Percentiles rank a stretch among this genome's conserved stretches.
phyloP scores from a whole-genome alignment of 2,888 invertebrate genomes.

The Cataglyphis livida region DNA sequence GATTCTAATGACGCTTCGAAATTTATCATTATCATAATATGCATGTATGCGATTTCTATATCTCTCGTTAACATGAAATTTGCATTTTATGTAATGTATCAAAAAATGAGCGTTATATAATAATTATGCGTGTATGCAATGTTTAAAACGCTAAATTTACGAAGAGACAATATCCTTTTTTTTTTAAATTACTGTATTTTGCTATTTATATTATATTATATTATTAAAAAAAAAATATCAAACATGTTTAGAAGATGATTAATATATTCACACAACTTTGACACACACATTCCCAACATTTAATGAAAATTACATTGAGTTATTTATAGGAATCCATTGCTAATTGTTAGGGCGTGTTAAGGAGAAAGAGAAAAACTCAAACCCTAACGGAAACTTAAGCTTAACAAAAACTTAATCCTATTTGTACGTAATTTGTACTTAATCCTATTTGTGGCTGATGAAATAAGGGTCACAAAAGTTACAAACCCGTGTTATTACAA shows the following conservation, averaged over 20 bases:
- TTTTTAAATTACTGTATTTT: not conserved
- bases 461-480: not conserved
- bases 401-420: not conserved
- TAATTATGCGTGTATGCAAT: not conserved
- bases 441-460: not conserved
- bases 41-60: not conserved
- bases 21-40: constrained; percentile 4
- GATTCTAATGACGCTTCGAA: not conserved
- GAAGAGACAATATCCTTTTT: not conserved
- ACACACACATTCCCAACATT: not conserved
- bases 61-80: not conserved
- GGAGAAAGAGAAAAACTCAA: not conserved
- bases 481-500: not conserved
- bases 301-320: not conserved
- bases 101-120: constrained; percentile 2
- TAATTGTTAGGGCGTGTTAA: not conserved
- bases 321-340: not conserved
- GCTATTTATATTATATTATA: not conserved
- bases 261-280: not conserved
- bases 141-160: not conserved
- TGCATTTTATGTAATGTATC: constrained; percentile 4
- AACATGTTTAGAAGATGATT: not conserved
- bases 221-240: not conserved
- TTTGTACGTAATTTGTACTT: not conserved
- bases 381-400: not conserved